Base-by-base conservation (phyloP, 1,140 invertebrate species). In the Oscheius sp. region DNA sequence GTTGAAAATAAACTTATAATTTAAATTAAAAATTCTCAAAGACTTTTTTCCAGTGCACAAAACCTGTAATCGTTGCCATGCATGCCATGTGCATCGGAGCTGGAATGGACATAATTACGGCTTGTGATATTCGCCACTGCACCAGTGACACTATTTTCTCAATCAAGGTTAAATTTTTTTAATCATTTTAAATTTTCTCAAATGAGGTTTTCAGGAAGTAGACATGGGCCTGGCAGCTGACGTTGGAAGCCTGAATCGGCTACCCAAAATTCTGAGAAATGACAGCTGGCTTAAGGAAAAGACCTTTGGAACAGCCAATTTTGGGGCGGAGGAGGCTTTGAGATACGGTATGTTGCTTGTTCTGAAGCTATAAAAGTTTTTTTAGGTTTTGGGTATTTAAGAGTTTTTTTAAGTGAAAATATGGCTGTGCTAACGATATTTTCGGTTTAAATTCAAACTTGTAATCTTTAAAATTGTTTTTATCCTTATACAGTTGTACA, bases 261-360 rank as follows among this genome's bases (percentile, higher is more conserved):
- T 98, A 29, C 94, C 93, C 13, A 95, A 93, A 87, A 88, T 93
- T 93, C 88, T 97, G 58, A 93, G 93, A 7, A 95, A 90, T 81
- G 89, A 91, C 46, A 95, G 93, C 82, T 86, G 93, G 55, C 91
- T 89, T 0, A 88, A 93, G 49, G 95, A 98, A 85, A 86, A 97
- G 3, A 90, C 90, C 72, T 94, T 89, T 76, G 95, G 94, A 1
- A 92, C 89, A 0, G 87, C 94, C 55, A 93, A 92, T 84, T 88
- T 97, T 70, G 82, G 86, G 72, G 87, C 93, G 1, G 85, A 89
- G 73, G 95, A 97, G 87, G 95, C 95, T 0, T 81, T 89, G 18
- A 87, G 63, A 86, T 88, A 78, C 92, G 93, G 46, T 87, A 94
- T 10, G 90, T 95, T 13, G 91, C 20, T n/a, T n/a, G n/a, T n/a